Evolutionary conservation across 2,888 invertebrate species (phyloP), one percentile per base, ranked within the genome.

Genomic region (Eucera pruinosa): DNA sequence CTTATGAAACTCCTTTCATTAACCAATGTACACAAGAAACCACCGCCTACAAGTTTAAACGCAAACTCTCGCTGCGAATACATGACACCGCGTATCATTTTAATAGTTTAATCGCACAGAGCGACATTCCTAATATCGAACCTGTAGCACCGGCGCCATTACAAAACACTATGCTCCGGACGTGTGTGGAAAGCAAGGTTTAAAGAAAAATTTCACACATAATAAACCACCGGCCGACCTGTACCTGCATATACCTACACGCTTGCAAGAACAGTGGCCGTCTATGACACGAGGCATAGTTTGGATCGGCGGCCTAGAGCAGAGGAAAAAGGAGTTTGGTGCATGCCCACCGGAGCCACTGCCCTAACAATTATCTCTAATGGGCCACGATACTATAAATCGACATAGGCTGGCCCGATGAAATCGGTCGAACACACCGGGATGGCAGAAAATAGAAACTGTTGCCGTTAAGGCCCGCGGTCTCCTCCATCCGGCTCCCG

Each of bases 281-380:
- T 54, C 20, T 25, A 3, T 15, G 23, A 4, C 15, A 15, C 55
- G 11, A 0, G 6, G 2, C 33, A 18, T 4, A 48, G n/a, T n/a
- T 27, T 2, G 62, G 36, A 36, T 36, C 54, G 5, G 33, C 11
- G 20, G 64, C 30, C 9, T 20, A 9, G 39, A 39, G 39, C 11
- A 0, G n/a, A 39, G 39, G 25, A 41, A 52, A 52, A 64, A 52
- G 39, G 13, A 50, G 13, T 27, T 77, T 82, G 85, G 81, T 80
- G 82, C 82, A 61, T 72, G 76, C 67, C 81, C 70, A 80, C 69
- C 66, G 82, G 57, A 68, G 77, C 64, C 75, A 64, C 84, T 86
- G 85, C 82, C 86, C 88, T 83, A 90, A 92, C 91, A 91, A 91
- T 92, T 90, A 92, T 91, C 91, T 89, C 91, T 91, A 92, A 91